Base-by-base conservation (phyloP, 1,140 invertebrate genomes). In the Hylaeus volcanicus region DNA sequence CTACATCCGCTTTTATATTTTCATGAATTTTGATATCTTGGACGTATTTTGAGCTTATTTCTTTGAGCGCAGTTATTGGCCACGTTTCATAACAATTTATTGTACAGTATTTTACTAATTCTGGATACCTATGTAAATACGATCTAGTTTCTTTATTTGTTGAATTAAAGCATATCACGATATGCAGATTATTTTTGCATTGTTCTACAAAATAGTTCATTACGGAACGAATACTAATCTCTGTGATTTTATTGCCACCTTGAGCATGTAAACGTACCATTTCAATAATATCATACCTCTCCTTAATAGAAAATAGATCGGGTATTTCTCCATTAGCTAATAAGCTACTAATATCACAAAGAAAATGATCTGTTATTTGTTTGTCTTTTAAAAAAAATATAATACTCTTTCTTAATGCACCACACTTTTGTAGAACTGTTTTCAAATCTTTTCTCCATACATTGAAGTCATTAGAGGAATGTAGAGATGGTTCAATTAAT, bases 31-130 rank as follows among this genome's bases (percentile, higher is more conserved):
- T 92, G 78, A 95, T 95, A n/a, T 94, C 93, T 11, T 91, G 87
- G 43, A 96, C 88, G 86, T 96, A 96, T 88, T 95, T 95, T 63
- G 94, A 92, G 5, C 95, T 95, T n/a, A 97, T 95, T 79, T 95
- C 93, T 58, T 96, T 93, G 1, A 97, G 91, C 26, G 96, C 96
- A 89, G 96, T 95, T 63, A 94, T 93, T 8, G 96, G 96, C 96
- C 96, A 97, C 11, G 94, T 91, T 81, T 96, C 95, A 89, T 96
- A 96, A 95, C 96, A 97, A 90, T 96, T 95, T 64, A 96, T 95
- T 9, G 95, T 96, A 87, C 96, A 97, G 85, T 95, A 96, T 84
- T 96, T 96, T n/a, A 96, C 92, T 14, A 97, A 90, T 39, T 95
- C 95, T 1, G 95, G 95, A 90, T 95, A 96, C 76, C 94, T 94